These are phyloP conservation scores for Hypanus sabinus DNA, from an alignment of 2,113 vertebrate genomes.

Conservation along the genomic window DNA sequence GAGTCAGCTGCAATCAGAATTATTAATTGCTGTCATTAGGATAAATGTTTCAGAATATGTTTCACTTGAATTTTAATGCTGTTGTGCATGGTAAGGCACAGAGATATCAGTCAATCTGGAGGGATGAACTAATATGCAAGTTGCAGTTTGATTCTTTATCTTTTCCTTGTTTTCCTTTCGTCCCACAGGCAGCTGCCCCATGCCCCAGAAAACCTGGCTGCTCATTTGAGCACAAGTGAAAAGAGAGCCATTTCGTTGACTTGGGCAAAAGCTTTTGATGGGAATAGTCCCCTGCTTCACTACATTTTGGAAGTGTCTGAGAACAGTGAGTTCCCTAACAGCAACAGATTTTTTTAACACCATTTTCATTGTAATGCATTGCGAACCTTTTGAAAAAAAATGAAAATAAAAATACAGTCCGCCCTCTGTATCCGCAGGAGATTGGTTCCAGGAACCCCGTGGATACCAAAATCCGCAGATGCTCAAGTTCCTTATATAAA, in stretches of 20 bases:
- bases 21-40: neutral
- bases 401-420: neutral
- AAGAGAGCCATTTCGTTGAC: conserved; percentile 84
- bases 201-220: conserved; percentile 75
- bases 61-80: neutral
- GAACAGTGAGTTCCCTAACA: conserved; percentile 74
- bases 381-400: neutral
- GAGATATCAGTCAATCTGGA: neutral
- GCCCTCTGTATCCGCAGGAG: too few relatives aligned
- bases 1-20: neutral
- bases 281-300: conserved; percentile 84
- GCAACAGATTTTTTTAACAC: neutral
- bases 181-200: conserved; percentile 80
- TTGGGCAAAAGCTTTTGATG: conserved; percentile 89
- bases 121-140: neutral
- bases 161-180: neutral
- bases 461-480: too few relatives aligned
- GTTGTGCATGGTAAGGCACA: neutral
- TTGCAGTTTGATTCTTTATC: neutral
- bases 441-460: too few relatives aligned
- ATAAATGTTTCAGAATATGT: neutral
- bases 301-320: conserved; percentile 91
- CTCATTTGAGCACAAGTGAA: conserved; percentile 66
- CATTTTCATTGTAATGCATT: neutral
- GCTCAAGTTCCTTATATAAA: too few relatives aligned